Conservation (phyloP, 2,113 vertebrate genomes). For the Henicopernis longicauda region DNA sequence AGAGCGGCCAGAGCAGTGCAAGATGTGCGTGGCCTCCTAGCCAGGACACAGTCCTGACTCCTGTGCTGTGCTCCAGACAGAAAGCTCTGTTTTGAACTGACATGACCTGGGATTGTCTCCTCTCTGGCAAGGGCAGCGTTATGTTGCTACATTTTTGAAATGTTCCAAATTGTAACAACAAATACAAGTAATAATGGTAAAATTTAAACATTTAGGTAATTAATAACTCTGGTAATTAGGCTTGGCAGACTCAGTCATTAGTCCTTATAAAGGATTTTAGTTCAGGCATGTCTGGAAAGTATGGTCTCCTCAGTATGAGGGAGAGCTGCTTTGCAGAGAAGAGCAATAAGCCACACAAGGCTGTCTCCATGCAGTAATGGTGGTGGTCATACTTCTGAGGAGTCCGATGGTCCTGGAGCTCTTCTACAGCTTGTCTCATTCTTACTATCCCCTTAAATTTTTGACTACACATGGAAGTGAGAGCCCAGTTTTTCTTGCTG, state of each 20-base stretch:
- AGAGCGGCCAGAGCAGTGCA: not conserved
- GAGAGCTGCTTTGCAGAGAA: not conserved
- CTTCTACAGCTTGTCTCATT: not conserved
- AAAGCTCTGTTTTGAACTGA: not conserved
- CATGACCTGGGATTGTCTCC: not conserved
- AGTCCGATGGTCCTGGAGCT: not conserved
- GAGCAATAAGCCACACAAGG: not conserved
- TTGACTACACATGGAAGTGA: not conserved
- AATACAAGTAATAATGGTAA: not conserved
- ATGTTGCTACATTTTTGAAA: not conserved
- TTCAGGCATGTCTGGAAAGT: not conserved
- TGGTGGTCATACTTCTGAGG: not conserved
- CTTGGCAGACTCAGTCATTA: not conserved
- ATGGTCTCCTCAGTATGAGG: not conserved
- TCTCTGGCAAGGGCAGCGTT: not conserved
- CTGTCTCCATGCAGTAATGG: not conserved
- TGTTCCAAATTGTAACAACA: not conserved
- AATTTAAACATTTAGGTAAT: slow-evolving; percentile 45
- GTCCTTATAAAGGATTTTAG: not conserved
- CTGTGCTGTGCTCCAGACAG: not conserved
- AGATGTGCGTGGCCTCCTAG: fast-evolving
- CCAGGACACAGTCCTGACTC: not conserved
- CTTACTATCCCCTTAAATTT: not conserved
- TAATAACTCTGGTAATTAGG: slow-evolving; percentile 31
- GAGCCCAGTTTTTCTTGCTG: not conserved